These are phyloP conservation scores for Himalopsyche phryganea DNA, from an alignment of 1,140 invertebrate species.

Conservation along the genomic window DNA sequence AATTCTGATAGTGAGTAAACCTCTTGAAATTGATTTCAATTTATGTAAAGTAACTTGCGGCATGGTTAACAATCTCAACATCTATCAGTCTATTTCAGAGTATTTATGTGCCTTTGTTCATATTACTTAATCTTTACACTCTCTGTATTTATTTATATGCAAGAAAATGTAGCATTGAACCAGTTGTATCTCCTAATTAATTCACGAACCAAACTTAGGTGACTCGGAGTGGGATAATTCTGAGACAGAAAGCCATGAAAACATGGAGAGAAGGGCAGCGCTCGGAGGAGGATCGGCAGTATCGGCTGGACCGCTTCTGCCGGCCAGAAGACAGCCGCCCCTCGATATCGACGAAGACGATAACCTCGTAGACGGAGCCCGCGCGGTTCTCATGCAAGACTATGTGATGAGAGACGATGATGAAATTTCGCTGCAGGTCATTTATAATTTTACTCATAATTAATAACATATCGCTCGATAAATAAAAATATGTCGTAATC, in stretches of 20 bases:
- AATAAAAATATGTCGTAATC: no score
- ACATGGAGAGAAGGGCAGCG: slow-evolving; percentile 39
- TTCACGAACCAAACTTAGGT: no score
- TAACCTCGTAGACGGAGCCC: not conserved
- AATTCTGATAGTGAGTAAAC: slow-evolving; percentile 41
- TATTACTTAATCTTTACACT: not conserved
- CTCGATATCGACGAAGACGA: slow-evolving; percentile 10
- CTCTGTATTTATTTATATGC: no score
- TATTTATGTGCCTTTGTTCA: not conserved
- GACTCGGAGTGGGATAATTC: slow-evolving; percentile 62
- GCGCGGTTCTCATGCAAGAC: slow-evolving; percentile 12
- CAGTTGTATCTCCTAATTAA: no score
- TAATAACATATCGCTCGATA: not conserved
- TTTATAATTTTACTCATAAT: no score
- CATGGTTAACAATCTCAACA: no score
- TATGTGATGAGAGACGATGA: slow-evolving; percentile 30
- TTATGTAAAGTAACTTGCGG: no score
- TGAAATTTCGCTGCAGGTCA: slow-evolving; percentile 25
- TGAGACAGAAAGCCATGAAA: slow-evolving; percentile 39
- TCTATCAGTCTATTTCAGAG: no score
- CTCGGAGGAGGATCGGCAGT: slow-evolving; percentile 36
- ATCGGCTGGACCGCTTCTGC: slow-evolving; percentile 14
- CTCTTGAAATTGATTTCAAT: not conserved
- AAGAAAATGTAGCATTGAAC: no score
- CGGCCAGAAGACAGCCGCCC: slow-evolving; percentile 26